phyloP scores from a whole-genome alignment of 2,888 invertebrate species.

The Sicus ferrugineus region DNA sequence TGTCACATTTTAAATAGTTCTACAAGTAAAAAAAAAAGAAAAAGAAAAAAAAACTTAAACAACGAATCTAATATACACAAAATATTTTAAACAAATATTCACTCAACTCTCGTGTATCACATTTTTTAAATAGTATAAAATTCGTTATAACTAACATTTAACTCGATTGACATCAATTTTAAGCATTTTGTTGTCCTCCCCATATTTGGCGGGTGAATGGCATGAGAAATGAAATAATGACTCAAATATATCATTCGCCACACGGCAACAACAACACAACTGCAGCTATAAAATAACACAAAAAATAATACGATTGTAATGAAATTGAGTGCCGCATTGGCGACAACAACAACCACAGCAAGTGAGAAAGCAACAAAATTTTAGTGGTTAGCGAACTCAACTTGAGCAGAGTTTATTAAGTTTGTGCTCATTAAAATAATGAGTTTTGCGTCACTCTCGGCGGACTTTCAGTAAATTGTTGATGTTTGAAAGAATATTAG shows the following conservation, averaged over 20 bases:
- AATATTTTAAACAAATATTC: too few relatives aligned
- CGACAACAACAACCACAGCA: neutral
- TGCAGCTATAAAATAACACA: neutral
- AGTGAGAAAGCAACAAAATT: conserved; percentile 1
- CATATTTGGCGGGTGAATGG: conserved; percentile 4
- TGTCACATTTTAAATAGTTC: too few relatives aligned
- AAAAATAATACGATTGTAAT: neutral
- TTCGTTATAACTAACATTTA: too few relatives aligned
- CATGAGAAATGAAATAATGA: conserved; percentile 9
- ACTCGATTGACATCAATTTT: conserved; percentile 3
- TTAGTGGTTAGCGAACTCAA: neutral
- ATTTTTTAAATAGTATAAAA: too few relatives aligned
- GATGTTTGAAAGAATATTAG: too few relatives aligned
- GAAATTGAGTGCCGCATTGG: neutral
- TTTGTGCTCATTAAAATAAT: neutral
- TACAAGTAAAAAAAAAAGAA: too few relatives aligned
- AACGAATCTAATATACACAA: too few relatives aligned
- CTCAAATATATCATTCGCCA: conserved; percentile 6
- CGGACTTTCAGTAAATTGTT: too few relatives aligned
- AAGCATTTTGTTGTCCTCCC: neutral
- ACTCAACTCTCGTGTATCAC: too few relatives aligned
- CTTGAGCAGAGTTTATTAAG: neutral
- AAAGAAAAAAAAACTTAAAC: too few relatives aligned
- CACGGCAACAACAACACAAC: neutral
- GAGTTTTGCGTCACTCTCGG: too few relatives aligned